phyloP scores from a whole-genome alignment of 2,888 invertebrate genomes.

The Eupithecia insigniata region DNA sequence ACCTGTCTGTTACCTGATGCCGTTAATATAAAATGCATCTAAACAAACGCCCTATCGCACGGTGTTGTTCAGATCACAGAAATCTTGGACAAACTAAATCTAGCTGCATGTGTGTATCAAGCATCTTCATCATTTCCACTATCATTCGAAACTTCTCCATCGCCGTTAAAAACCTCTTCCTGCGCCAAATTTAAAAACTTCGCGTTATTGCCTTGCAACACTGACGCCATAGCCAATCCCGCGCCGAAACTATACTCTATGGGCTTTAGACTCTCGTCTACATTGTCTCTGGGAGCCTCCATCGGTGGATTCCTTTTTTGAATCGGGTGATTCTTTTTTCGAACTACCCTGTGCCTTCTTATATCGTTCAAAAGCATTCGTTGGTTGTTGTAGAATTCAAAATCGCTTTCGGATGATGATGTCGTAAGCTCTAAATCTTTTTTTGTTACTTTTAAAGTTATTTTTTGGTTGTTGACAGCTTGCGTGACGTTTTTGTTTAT shows the following conservation, averaged over 20 bases:
- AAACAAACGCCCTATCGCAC: too few relatives aligned
- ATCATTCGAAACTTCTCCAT: conserved; percentile 77
- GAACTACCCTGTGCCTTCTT: conserved; percentile 63
- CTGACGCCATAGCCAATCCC: conserved; percentile 79
- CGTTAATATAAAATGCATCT: too few relatives aligned
- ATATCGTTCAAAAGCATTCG: conserved; percentile 64
- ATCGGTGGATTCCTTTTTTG: conserved; percentile 32
- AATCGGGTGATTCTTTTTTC: conserved; percentile 66
- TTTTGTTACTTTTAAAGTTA: conserved; percentile 60
- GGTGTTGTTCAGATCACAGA: background rate
- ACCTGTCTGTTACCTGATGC: too few relatives aligned
- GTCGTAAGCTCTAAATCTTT: conserved; percentile 66
- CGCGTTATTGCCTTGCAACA: conserved; percentile 66
- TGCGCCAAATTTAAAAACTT: conserved; percentile 59
- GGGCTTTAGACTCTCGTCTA: conserved; percentile 74
- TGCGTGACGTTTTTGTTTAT: conserved; percentile 51
- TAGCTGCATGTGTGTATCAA: background rate
- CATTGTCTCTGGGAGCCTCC: conserved; percentile 53
- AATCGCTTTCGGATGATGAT: conserved; percentile 71
- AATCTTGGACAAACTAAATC: background rate
- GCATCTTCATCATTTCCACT: conserved; percentile 78
- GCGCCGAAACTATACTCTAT: conserved; percentile 79
- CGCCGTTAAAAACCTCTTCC: conserved; percentile 77
- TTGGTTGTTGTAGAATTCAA: conserved; percentile 58
- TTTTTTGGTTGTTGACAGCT: conserved; percentile 44